Evolutionary conservation across 2,113 vertebrate species (phyloP).

Genomic region (Myocastor coypus): DNA sequence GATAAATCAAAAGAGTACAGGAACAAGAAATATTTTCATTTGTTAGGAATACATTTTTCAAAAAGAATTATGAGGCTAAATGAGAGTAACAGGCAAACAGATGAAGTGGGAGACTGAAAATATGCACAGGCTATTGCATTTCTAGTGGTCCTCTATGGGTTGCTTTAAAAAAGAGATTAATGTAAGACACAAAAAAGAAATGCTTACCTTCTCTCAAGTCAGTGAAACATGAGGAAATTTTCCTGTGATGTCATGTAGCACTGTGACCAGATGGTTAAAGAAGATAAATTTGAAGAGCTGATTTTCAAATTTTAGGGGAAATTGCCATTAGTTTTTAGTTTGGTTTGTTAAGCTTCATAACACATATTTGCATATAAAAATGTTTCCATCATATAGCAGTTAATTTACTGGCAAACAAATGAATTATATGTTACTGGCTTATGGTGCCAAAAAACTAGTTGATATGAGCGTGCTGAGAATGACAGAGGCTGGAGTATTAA

Average conservation of each 20-base stretch:
- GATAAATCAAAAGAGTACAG: background rate
- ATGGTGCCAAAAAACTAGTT: constrained; percentile 22
- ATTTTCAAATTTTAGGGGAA: constrained; percentile 64
- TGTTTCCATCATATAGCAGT: constrained; percentile 51
- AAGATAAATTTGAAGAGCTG: constrained; percentile 65
- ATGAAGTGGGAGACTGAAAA: background rate
- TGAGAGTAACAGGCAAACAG: background rate
- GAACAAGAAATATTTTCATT: background rate
- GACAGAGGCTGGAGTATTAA: background rate
- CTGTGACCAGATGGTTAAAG: constrained; percentile 69
- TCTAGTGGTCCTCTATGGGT: background rate
- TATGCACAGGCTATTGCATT: background rate
- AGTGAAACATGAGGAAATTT: constrained; percentile 28
- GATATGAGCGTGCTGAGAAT: constrained; percentile 4
- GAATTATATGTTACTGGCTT: constrained; percentile 43
- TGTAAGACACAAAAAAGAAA: constrained; percentile 38
- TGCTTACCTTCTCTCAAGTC: constrained; percentile 21
- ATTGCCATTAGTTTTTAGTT: constrained; percentile 52
- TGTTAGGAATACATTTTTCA: background rate
- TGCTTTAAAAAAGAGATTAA: constrained; percentile 39
- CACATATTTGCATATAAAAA: constrained; percentile 58
- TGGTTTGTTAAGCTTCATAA: constrained; percentile 30
- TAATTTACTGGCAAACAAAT: constrained; percentile 52
- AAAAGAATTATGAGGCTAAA: background rate
- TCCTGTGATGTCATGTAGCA: constrained; percentile 52